phyloP scores from a whole-genome alignment of 1,140 invertebrate species.

The Meloidogyne hapla region DNA sequence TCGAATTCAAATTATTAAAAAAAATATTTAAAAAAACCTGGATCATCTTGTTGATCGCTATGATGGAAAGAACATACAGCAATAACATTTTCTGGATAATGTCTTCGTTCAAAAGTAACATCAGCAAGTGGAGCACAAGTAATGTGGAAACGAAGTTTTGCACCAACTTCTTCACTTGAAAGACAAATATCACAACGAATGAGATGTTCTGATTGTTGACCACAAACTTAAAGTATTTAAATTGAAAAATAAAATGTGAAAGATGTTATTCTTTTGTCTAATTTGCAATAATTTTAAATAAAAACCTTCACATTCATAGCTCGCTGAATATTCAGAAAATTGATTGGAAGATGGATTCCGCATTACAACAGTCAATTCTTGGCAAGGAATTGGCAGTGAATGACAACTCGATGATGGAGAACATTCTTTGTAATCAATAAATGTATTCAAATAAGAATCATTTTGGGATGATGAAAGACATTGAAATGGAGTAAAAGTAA shows the following conservation, averaged over 20 bases:
- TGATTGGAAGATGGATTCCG: neutral
- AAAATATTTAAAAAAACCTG: neutral
- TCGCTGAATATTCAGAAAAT: neutral
- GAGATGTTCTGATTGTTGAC: conserved; percentile 25
- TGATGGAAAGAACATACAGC: conserved; percentile 36
- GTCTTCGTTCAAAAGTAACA: conserved; percentile 33
- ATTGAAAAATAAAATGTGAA: neutral
- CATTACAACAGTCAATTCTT: neutral
- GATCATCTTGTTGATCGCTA: conserved; percentile 21
- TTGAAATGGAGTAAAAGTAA: neutral
- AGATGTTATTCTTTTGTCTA: no score
- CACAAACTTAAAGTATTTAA: conserved; percentile 6
- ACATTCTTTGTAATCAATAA: neutral
- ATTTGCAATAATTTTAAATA: neutral
- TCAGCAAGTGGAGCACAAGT: conserved; percentile 39
- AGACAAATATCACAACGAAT: conserved; percentile 28
- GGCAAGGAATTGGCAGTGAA: conserved; percentile 1
- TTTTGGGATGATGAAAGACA: neutral
- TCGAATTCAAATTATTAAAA: neutral
- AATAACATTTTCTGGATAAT: conserved; percentile 23
- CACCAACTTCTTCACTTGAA: conserved; percentile 23
- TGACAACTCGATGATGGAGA: neutral
- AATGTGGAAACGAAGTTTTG: conserved; percentile 35
- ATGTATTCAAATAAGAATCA: neutral
- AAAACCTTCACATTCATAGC: conserved; percentile 26